phyloP scores from a whole-genome alignment of 2,888 invertebrate species.

The Blastobasis lacticolella region DNA sequence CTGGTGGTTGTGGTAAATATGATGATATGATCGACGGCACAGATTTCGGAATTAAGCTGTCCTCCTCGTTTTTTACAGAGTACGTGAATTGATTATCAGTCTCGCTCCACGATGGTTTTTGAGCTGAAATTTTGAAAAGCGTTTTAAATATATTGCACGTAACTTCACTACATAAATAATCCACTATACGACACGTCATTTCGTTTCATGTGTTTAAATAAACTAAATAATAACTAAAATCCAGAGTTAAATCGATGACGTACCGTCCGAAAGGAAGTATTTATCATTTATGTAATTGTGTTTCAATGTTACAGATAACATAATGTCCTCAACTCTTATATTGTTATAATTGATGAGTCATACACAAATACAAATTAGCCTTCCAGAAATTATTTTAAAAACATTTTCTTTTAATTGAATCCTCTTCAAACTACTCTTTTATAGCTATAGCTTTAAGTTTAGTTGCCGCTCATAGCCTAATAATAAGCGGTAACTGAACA shows the following conservation, averaged over 20 bases:
- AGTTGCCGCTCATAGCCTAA: no score
- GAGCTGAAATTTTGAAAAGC: constrained; percentile 58
- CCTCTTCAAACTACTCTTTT: no score
- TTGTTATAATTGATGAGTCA: not conserved
- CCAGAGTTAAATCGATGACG: constrained; percentile 14
- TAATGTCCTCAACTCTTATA: constrained; percentile 5
- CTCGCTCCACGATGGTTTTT: constrained; percentile 62
- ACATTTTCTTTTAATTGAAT: no score
- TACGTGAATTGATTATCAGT: constrained; percentile 56
- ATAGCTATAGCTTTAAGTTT: no score
- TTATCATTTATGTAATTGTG: constrained; percentile 41
- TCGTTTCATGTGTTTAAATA: constrained; percentile 18
- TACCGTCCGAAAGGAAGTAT: constrained; percentile 36
- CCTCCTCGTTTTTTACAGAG: constrained; percentile 47
- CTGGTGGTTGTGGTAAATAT: constrained; percentile 46
- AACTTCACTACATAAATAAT: constrained; percentile 35
- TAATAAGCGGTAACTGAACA: no score
- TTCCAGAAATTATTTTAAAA: no score
- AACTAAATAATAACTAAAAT: constrained; percentile 23
- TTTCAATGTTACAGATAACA: constrained; percentile 13
- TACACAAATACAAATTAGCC: not conserved
- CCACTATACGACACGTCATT: constrained; percentile 41
- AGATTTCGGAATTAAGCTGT: constrained; percentile 44
- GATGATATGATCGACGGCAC: constrained; percentile 45
- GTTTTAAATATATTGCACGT: constrained; percentile 36